Evolutionary conservation across 2,888 invertebrate genomes (phyloP).

Genomic region (Chrysodeixis includens): DNA sequence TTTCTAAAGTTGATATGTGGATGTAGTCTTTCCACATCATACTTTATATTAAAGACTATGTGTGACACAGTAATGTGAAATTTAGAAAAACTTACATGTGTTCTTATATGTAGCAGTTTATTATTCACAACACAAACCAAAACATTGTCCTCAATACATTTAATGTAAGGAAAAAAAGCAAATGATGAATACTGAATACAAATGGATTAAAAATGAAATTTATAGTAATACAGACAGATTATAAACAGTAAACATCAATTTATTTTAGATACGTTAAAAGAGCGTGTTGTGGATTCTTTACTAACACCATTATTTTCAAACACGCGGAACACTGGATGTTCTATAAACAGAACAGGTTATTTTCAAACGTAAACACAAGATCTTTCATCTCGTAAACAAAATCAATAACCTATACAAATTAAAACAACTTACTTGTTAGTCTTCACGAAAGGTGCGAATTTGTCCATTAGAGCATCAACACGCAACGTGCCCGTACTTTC

Average conservation of each 20-base stretch:
- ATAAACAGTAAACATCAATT: neutral
- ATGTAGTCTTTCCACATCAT: too few relatives aligned
- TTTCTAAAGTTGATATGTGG: too few relatives aligned
- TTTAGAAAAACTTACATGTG: neutral
- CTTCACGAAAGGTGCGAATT: conserved; percentile 82
- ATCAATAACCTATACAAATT: conserved; percentile 13
- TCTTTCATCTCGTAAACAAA: conserved; percentile 34
- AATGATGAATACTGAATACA: neutral
- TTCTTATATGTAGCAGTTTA: neutral
- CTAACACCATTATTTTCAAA: conserved; percentile 7
- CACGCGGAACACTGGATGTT: conserved; percentile 23
- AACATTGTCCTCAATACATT: neutral
- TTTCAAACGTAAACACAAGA: conserved; percentile 29
- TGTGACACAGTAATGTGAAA: neutral
- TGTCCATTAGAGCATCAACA: conserved; percentile 82
- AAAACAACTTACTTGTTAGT: conserved; percentile 80
- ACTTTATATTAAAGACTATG: too few relatives aligned
- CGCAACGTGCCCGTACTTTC: conserved; percentile 75
- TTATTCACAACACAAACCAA: neutral
- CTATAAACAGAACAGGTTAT: conserved; percentile 37
- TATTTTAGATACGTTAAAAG: neutral
- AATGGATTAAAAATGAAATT: neutral
- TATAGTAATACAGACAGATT: neutral
- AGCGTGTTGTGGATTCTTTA: conserved; percentile 11
- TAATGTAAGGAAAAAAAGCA: neutral